Conservation (phyloP, 2,888 invertebrate species). For the Cynaeus angustus region DNA sequence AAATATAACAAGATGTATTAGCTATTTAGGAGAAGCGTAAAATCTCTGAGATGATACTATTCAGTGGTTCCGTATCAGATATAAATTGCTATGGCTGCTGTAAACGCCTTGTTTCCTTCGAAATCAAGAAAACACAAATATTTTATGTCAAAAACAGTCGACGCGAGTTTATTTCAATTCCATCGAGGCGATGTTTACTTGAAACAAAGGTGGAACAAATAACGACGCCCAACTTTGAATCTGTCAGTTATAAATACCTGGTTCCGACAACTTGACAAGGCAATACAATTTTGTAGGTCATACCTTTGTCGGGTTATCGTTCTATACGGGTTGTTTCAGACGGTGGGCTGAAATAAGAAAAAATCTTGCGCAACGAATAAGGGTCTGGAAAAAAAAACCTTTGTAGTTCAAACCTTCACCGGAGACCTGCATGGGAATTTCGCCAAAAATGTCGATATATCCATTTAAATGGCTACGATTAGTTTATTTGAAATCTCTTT, state of each 20-base stretch:
- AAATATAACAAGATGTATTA: slow-evolving; percentile 41
- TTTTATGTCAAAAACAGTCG: slow-evolving; percentile 46
- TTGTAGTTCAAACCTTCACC: no score
- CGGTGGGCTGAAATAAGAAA: slow-evolving; percentile 18
- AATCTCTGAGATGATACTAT: slow-evolving; percentile 29
- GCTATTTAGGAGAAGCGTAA: slow-evolving; percentile 31
- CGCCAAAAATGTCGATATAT: background rate
- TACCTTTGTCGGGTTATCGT: slow-evolving; percentile 42
- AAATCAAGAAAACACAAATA: slow-evolving; percentile 48
- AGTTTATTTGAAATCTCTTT: no score
- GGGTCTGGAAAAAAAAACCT: background rate
- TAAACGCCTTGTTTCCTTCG: slow-evolving; percentile 32
- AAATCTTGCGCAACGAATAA: slow-evolving; percentile 23
- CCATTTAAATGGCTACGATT: no score
- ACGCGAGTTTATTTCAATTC: slow-evolving; percentile 42
- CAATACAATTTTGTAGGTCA: slow-evolving; percentile 51
- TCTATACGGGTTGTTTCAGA: slow-evolving; percentile 28
- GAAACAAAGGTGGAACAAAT: slow-evolving; percentile 50
- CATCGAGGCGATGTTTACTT: slow-evolving; percentile 45
- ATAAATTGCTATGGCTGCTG: slow-evolving; percentile 32
- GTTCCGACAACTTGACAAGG: slow-evolving; percentile 51
- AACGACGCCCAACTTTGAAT: slow-evolving; percentile 52
- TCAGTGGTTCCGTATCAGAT: slow-evolving; percentile 31
- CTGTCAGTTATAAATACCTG: slow-evolving; percentile 53
- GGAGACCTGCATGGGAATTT: background rate